These are phyloP conservation scores for Brachionus sp. DNA, from an alignment of 1,140 invertebrate species.

Conservation along the genomic window DNA sequence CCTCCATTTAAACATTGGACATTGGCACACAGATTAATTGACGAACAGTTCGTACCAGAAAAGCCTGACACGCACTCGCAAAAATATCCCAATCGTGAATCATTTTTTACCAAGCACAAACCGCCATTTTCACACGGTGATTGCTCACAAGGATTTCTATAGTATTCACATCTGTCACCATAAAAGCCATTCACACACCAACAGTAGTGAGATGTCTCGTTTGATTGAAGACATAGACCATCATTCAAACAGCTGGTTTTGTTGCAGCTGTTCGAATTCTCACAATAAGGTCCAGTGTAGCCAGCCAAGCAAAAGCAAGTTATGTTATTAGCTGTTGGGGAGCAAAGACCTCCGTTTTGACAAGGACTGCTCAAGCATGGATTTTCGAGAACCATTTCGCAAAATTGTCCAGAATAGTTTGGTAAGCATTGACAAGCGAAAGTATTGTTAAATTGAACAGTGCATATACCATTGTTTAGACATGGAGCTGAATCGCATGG, in stretches of 20 bases:
- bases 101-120: background rate
- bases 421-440: conserved; percentile 67
- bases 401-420: background rate
- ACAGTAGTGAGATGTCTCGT: conserved; percentile 64
- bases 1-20: conserved; percentile 77
- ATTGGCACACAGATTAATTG: conserved; percentile 68
- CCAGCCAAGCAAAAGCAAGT: conserved; percentile 78
- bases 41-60: conserved; percentile 52
- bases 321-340: conserved; percentile 65
- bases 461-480: conserved; percentile 72
- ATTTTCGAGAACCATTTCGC: background rate
- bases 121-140: background rate
- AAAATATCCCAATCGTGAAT: conserved; percentile 60
- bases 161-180: conserved; percentile 60
- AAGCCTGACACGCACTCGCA: background rate
- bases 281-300: conserved; percentile 67
- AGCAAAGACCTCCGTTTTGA: background rate
- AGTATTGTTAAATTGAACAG: conserved; percentile 68
- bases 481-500: conserved; percentile 64
- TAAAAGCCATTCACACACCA: conserved; percentile 78
- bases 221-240: background rate
- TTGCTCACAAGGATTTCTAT: background rate
- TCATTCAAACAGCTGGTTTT: background rate
- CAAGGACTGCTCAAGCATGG: background rate
- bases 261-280: conserved; percentile 49